Percentiles rank a stretch among this genome's conserved stretches.
Evolutionary conservation across 2,113 vertebrate species (phyloP).

Genomic region (Calidris pugnax): DNA sequence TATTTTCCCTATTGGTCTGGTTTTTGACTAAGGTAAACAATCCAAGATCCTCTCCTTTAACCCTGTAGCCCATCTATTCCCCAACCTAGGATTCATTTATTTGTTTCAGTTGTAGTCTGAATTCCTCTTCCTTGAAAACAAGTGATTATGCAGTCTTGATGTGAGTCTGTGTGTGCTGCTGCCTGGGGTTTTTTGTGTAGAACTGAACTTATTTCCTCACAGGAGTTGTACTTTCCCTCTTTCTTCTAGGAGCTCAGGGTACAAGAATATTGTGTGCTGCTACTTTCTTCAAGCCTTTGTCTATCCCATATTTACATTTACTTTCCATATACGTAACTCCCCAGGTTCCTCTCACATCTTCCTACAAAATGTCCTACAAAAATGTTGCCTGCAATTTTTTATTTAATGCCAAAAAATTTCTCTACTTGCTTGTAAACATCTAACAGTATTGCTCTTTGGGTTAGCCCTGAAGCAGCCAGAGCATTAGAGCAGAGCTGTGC

Average conservation of each 20-base stretch:
- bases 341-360: background rate
- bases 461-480: background rate
- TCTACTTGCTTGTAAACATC: background rate
- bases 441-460: background rate
- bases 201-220: background rate
- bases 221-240: background rate
- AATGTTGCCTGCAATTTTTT: background rate
- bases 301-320: background rate
- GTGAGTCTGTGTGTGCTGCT: background rate
- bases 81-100: background rate
- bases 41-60: background rate
- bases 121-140: background rate
- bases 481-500: background rate
- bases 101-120: background rate
- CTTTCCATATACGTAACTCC: background rate
- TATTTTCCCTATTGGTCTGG: background rate
- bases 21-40: background rate
- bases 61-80: background rate
- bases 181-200: background rate
- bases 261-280: background rate
- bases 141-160: background rate
- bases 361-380: background rate
- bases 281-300: background rate
- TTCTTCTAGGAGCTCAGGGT: background rate
- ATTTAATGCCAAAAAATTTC: background rate